A percentile compares a stretch with the other conserved stretches of the same genome.
Evolutionary conservation across 2,113 vertebrate species (phyloP).

Genomic region (Prochilodus magdalenae): DNA sequence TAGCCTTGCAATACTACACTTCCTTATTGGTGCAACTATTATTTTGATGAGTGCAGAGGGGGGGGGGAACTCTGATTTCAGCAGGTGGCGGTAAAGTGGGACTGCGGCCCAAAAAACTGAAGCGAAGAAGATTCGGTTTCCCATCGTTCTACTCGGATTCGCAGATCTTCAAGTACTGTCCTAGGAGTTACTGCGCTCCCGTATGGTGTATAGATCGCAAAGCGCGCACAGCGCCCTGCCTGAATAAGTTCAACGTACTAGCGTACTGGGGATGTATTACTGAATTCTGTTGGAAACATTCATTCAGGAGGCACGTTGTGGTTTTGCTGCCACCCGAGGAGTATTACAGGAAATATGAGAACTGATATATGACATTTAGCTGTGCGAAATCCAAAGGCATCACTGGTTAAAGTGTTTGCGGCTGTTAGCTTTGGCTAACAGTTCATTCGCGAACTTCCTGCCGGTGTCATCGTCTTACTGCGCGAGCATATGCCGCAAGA

Average conservation of each 20-base stretch:
- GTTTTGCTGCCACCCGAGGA: neutral
- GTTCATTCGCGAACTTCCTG: no score
- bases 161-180: neutral
- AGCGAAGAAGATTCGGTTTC: neutral
- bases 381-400: neutral
- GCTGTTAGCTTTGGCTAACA: neutral
- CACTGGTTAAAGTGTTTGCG: neutral
- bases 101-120: neutral
- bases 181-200: neutral
- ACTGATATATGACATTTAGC: neutral
- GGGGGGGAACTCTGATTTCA: neutral
- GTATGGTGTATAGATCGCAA: neutral
- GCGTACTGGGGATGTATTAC: neutral
- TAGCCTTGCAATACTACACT: no score
- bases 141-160: neutral
- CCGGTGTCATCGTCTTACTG: no score
- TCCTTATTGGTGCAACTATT: no score
- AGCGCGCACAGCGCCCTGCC: neutral
- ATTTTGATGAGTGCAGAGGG: no score
- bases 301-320: neutral
- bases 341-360: neutral
- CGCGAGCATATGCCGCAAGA: no score
- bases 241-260: neutral
- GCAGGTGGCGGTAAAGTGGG: neutral
- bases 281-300: neutral